Evolutionary conservation across 2,797 vertebrate genomes (phyloP), one percentile per base, ranked within the genome.

Genomic region (Buceros bicornis): DNA sequence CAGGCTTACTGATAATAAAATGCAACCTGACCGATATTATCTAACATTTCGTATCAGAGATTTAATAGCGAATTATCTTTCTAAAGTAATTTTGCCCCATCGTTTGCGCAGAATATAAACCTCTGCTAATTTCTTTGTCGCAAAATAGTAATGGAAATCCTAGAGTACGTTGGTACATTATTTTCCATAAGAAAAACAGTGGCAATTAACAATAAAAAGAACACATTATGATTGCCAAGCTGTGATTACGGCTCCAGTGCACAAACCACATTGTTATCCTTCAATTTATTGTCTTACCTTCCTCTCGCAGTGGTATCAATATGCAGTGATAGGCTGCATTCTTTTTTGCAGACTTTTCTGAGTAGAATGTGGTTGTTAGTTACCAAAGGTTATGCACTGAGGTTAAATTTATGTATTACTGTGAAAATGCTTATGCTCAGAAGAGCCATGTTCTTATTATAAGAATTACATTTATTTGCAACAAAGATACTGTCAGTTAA

Each of bases 201-300:
- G 29, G 61, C 45, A 91, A 94, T 90, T 47, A 92, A 89, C 54
- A 91, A 90, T 79, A 85, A 90, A 91, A 85, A 60, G 37, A 86
- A 73, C 5, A 71, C 61, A 80, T 87, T 89, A 89, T 70, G 64
- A 89, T 95, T 70, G 92, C 79, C 45, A 94, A 93, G 64, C 71
- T 94, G 62, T 70, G 87, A 93, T 89, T 95, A 89, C 1, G 16
- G 58, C 31, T 60, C 58, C 66, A 65, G 47, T 70, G 73, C 70
- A 60, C 22, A 54, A 96, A 79, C 64, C 2, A 1, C 40, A 89
- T 66, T 71, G 66, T 93, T 96, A 90, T 56, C 35, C 43, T 89
- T 91, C 20, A 4, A 79, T 79, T 96, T 96, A 94, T 90, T 79
- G 51, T 70, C 60, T 70, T 90, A 82, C 56, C 21, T 77, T 64